Evolutionary conservation across 2,113 vertebrate genomes (phyloP).

Genomic region (Papio anubis): DNA sequence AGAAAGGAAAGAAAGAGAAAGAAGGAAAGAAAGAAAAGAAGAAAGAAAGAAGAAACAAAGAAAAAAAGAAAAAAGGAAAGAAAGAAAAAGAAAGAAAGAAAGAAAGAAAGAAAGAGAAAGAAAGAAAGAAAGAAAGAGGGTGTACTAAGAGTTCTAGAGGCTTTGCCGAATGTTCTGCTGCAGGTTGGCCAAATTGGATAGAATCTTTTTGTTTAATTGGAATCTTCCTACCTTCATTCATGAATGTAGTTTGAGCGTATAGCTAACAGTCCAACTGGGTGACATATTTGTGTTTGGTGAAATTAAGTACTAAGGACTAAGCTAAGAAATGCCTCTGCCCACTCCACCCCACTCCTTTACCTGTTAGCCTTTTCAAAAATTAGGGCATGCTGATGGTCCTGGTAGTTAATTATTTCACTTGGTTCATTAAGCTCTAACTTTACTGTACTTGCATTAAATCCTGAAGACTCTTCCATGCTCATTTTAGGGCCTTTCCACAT

Average conservation of each 20-base stretch:
- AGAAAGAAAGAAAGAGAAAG: accelerated
- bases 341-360: background rate
- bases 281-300: background rate
- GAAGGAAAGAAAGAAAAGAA: accelerated
- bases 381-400: background rate
- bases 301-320: background rate
- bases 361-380: background rate
- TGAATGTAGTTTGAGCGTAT: background rate
- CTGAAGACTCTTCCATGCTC: background rate
- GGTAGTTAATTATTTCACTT: background rate
- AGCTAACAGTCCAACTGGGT: background rate
- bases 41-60: accelerated
- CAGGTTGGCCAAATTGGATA: background rate
- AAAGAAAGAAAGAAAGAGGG: too few species aligned
- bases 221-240: background rate
- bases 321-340: background rate
- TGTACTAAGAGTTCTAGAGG: background rate
- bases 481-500: background rate
- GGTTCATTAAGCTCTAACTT: background rate
- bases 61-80: too few species aligned
- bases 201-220: background rate
- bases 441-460: background rate
- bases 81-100: too few species aligned
- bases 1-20: too few species aligned
- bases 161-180: background rate